Evolutionary conservation across 2,888 invertebrate genomes (phyloP).

Genomic region (Spisula subtruncata): DNA sequence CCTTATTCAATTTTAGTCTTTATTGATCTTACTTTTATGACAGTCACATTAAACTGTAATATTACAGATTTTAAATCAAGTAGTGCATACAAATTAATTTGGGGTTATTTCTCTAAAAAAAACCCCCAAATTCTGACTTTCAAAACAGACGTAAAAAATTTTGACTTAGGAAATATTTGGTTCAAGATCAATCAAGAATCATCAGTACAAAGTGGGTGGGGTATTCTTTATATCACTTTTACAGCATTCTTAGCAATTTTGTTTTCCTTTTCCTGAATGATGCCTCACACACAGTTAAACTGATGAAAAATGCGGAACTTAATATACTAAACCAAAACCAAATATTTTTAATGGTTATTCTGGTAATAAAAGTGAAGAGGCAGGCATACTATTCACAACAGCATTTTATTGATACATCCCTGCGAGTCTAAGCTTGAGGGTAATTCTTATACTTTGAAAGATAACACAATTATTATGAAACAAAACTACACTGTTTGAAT

Average conservation of each 20-base stretch:
- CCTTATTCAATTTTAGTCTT: no score
- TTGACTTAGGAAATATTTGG: neutral
- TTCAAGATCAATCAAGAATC: neutral
- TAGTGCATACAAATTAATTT: no score
- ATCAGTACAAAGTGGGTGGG: neutral
- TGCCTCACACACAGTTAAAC: slow-evolving; percentile 1
- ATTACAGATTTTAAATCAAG: no score
- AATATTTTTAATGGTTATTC: slow-evolving; percentile 26
- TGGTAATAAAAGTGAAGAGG: neutral
- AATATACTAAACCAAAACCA: neutral
- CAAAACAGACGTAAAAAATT: neutral
- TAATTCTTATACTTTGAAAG: slow-evolving; percentile 13
- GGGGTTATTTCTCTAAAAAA: no score
- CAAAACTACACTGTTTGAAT: slow-evolving; percentile 50
- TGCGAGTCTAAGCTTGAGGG: neutral
- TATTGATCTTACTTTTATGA: no score
- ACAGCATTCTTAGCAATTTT: slow-evolving; percentile 11
- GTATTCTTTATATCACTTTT: neutral
- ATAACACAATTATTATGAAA: slow-evolving; percentile 42
- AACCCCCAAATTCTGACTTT: neutral
- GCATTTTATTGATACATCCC: slow-evolving; percentile 4
- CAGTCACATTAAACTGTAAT: no score
- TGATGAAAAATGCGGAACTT: neutral
- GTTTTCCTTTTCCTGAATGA: neutral
- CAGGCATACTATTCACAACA: neutral